Percentiles rank a stretch among this genome's conserved stretches.
phyloP scores from a whole-genome alignment of 2,113 vertebrate genomes.

The Australoheros scitulus region DNA sequence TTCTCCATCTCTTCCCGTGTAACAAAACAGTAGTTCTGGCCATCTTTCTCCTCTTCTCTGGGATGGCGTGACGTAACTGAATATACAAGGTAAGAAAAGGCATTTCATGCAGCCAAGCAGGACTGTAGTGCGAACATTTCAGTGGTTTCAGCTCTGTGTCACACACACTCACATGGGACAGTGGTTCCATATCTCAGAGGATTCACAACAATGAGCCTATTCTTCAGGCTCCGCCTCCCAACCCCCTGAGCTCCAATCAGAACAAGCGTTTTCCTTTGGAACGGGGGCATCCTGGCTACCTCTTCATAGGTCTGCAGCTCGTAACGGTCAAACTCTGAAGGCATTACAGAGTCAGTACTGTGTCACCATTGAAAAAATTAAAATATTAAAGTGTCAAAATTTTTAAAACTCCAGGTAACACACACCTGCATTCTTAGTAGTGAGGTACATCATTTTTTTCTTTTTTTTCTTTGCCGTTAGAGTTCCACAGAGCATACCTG shows the following conservation, averaged over 20 bases:
- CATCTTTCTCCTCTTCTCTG: slow-evolving; percentile 94
- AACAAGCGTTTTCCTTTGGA: slow-evolving; percentile 96
- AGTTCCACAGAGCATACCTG: slow-evolving; percentile 94
- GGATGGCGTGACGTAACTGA: slow-evolving; percentile 93
- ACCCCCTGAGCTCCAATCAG: slow-evolving; percentile 98
- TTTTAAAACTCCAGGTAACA: background rate
- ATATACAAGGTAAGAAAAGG: slow-evolving; percentile 18
- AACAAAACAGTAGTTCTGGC: slow-evolving; percentile 94
- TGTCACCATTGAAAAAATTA: background rate
- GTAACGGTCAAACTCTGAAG: slow-evolving; percentile 95
- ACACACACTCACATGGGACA: slow-evolving; percentile 90
- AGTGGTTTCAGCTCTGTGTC: background rate
- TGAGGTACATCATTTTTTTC: slow-evolving; percentile 99
- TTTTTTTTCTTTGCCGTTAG: slow-evolving; percentile 94
- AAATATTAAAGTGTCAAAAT: background rate
- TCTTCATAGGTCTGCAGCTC: slow-evolving; percentile 99
- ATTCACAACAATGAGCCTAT: slow-evolving; percentile 94
- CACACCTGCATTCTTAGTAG: slow-evolving; percentile 95
- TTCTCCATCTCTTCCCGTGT: slow-evolving; percentile 90
- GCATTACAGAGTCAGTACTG: slow-evolving; percentile 21
- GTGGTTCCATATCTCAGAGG: slow-evolving; percentile 93
- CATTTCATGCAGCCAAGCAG: background rate
- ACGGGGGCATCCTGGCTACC: slow-evolving; percentile 96
- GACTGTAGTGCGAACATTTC: background rate
- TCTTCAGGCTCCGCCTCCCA: slow-evolving; percentile 95